Evolutionary conservation across 2,113 vertebrate genomes (phyloP), one percentile per base, ranked within the genome.

Genomic region (Oryctolagus cuniculus): DNA sequence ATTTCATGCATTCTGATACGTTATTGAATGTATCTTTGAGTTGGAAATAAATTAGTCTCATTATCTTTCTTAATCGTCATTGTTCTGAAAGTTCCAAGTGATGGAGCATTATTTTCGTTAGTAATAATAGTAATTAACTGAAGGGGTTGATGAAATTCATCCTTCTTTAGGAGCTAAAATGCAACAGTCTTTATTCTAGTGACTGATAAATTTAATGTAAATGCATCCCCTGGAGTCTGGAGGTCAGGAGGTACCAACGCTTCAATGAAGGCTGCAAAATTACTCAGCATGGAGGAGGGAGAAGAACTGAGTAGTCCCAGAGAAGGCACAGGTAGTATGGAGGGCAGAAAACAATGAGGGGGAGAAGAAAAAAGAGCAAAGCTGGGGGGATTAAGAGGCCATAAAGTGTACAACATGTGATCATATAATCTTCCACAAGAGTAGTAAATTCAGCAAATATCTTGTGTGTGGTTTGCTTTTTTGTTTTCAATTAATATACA

Each of bases 21-120:
- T 84, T 87, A 87, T 38, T 67, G 75, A 92, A 86, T 63, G 79
- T 84, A 89, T 22, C 87, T 92, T 90, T 78, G 77, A 58, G 77
- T 91, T 77, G 78, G 67, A 96, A 97, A 91, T 96, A 95, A 94
- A 78, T 95, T 94, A 94, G 95, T 96, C 67, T 88, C 64, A 81
- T 93, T 90, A 64, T 88, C 55, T 96, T 87, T 36, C 29, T 53
- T 94, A 67, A 92, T 85, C 87, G 31, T 63, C 90, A 94, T 87
- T 96, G 84, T 91, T 86, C 38, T 81, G 75, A 53, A 94, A 24
- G 36, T 90, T 95, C 96, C 49, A 80, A 89, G 49, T 84, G 70
- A 91, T 93, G n/a, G 94, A 90, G n/a, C 90, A 92, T 93, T 83
- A 93, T 94, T 96, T 97, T 90, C 92, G 82, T 34, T 69, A 85